These are phyloP conservation scores for Tupiocoris notatus DNA, from an alignment of 2,888 invertebrate genomes.

Conservation along the genomic window DNA sequence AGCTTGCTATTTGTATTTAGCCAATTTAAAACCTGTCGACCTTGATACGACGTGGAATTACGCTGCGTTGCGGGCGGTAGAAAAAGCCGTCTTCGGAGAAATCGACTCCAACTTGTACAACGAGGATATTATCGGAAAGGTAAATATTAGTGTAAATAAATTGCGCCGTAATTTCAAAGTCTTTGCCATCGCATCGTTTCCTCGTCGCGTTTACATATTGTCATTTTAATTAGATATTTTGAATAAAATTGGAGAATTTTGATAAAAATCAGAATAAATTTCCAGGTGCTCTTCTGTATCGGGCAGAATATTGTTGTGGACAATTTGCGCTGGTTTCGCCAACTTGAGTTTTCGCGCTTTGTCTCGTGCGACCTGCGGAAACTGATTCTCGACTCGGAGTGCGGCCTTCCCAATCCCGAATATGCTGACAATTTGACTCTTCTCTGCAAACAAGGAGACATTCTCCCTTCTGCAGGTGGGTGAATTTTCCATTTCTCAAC, in stretches of 20 bases:
- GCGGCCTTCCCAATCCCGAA: not conserved
- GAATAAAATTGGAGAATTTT: no score
- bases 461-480: not conserved
- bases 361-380: not conserved
- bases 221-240: no score
- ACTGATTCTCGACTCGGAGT: slow-evolving; percentile 6
- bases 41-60: slow-evolving; percentile 60
- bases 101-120: not conserved
- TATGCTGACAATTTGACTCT: slow-evolving; percentile 3
- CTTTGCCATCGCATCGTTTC: no score
- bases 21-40: slow-evolving; percentile 59
- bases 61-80: not conserved
- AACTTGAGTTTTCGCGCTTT: not conserved
- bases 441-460: not conserved
- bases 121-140: slow-evolving; percentile 20
- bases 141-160: no score
- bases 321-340: slow-evolving; percentile 4
- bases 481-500: not conserved
- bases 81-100: not conserved
- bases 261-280: no score
- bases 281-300: slow-evolving; percentile 10
- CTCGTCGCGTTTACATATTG: no score
- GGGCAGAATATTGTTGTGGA: slow-evolving; percentile 17
- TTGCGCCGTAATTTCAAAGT: no score
- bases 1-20: slow-evolving; percentile 59